Evolutionary conservation across 2,888 invertebrate genomes (phyloP).

Genomic region (Pyralis farinalis): DNA sequence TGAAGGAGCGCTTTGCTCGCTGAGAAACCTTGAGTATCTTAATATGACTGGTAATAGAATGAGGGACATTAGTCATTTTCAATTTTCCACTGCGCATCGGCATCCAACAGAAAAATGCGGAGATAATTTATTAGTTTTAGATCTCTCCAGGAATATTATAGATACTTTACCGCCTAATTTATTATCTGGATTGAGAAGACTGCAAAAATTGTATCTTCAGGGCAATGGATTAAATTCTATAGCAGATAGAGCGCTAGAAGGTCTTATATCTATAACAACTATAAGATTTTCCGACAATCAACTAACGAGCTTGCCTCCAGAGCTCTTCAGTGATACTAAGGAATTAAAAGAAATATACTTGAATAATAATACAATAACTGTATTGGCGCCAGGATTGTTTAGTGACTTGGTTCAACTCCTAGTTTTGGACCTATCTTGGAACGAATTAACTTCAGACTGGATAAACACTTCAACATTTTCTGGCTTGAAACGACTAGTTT

Average conservation of each 20-base stretch:
- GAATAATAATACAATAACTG: slow-evolving; percentile 90
- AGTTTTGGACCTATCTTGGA: slow-evolving; percentile 88
- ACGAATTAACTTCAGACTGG: slow-evolving; percentile 91
- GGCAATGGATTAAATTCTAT: slow-evolving; percentile 88
- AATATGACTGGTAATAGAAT: slow-evolving; percentile 91
- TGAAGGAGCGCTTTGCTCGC: slow-evolving; percentile 88
- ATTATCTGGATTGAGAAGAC: slow-evolving; percentile 85
- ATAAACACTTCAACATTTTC: slow-evolving; percentile 90
- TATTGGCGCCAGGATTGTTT: slow-evolving; percentile 90
- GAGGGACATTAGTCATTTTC: slow-evolving; percentile 87
- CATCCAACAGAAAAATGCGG: slow-evolving; percentile 85
- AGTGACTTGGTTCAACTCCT: slow-evolving; percentile 87
- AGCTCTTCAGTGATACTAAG: slow-evolving; percentile 89
- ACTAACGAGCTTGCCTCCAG: slow-evolving; percentile 89
- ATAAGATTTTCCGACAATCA: slow-evolving; percentile 91
- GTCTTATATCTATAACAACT: slow-evolving; percentile 85
- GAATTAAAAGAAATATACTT: slow-evolving; percentile 90
- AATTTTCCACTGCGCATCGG: slow-evolving; percentile 82
- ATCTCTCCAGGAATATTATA: slow-evolving; percentile 89
- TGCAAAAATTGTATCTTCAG: slow-evolving; percentile 88
- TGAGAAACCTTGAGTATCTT: slow-evolving; percentile 86
- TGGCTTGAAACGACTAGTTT: slow-evolving; percentile 87
- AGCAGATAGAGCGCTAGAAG: slow-evolving; percentile 89
- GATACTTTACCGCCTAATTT: slow-evolving; percentile 87
- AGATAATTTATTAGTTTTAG: slow-evolving; percentile 84